These are phyloP conservation scores for Nebria salina DNA, from an alignment of 2,888 invertebrate species.

Conservation along the genomic window DNA sequence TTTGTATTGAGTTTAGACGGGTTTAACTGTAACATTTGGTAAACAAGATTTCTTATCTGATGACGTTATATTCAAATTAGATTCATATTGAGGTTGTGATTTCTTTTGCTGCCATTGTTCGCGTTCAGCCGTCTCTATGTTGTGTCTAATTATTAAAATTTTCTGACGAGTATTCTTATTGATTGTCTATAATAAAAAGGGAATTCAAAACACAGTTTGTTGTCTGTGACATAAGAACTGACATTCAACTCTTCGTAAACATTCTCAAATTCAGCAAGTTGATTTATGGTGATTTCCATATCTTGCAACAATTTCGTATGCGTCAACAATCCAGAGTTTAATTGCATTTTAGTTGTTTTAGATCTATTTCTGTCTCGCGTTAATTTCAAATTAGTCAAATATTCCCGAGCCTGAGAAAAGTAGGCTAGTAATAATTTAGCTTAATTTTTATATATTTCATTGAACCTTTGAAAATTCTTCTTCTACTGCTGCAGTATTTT, in stretches of 20 bases:
- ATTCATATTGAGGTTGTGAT: not conserved
- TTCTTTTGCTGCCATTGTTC: not conserved
- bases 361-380: constrained; percentile 61
- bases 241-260: not conserved
- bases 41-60: too few relatives aligned
- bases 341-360: constrained; percentile 60
- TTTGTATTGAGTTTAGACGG: too few relatives aligned
- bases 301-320: constrained; percentile 64
- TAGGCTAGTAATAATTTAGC: not conserved
- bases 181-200: not conserved
- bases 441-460: not conserved
- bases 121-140: constrained; percentile 1
- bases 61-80: not conserved
- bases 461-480: constrained; percentile 48
- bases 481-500: constrained; percentile 50
- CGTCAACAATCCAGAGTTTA: constrained; percentile 65
- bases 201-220: not conserved
- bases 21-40: too few relatives aligned
- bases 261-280: constrained; percentile 55
- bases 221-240: too few relatives aligned
- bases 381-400: constrained; percentile 59
- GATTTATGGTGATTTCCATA: constrained; percentile 60
- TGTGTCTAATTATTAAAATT: not conserved
- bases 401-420: constrained; percentile 52
- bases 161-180: constrained; percentile 5